phyloP scores from a whole-genome alignment of 2,797 vertebrate genomes.

The Mormyrus hasselquistii region DNA sequence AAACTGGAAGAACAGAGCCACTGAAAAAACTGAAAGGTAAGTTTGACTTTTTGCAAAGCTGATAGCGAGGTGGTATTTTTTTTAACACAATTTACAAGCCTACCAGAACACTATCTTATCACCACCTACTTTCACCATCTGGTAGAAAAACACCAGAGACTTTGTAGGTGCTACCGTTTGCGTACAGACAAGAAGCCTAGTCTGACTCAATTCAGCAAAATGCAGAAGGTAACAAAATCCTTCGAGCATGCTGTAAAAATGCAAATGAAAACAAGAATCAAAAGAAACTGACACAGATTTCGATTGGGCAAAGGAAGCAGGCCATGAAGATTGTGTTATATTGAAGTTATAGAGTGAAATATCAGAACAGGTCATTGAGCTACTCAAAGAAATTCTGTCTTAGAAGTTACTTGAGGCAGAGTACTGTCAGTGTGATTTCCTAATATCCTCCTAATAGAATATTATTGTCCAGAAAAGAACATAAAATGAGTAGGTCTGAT shows the following conservation, averaged over 20 bases:
- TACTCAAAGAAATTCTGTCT: neutral
- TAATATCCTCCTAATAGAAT: neutral
- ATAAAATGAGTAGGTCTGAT: neutral
- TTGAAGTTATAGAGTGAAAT: neutral
- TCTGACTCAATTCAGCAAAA: neutral
- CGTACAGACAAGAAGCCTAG: neutral
- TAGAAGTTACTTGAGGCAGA: neutral
- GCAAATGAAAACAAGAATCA: neutral
- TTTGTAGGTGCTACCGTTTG: constrained; percentile 2
- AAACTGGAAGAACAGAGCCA: neutral
- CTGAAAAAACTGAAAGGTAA: neutral
- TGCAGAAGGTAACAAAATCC: neutral
- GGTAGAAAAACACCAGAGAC: neutral
- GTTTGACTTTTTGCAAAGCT: neutral
- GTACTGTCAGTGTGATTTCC: neutral
- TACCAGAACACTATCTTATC: neutral
- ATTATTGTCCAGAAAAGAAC: neutral
- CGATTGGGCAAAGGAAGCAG: neutral
- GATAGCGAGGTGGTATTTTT: neutral
- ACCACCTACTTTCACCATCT: constrained; percentile 22
- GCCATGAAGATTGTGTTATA: neutral
- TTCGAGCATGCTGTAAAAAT: neutral
- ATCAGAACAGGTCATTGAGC: neutral
- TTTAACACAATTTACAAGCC: constrained; percentile 1
- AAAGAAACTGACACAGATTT: neutral